Evolutionary conservation across 2,888 invertebrate species (phyloP).

Genomic region (Nebria brevicollis): DNA sequence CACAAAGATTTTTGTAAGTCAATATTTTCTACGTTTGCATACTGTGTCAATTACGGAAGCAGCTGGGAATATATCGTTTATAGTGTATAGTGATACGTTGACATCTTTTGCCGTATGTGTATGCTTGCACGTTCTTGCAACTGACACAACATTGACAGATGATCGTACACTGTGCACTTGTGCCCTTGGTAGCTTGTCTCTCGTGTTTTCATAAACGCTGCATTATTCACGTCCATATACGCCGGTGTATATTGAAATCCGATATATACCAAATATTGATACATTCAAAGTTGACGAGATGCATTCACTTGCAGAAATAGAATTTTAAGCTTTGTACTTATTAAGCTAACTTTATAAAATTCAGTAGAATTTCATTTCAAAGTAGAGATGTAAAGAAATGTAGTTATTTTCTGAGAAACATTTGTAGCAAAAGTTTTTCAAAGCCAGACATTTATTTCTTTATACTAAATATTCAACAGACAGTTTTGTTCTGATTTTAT

Average conservation of each 20-base stretch:
- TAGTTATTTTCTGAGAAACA: no score
- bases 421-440: no score
- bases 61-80: constrained; percentile 9
- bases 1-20: not conserved
- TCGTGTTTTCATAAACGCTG: constrained; percentile 8
- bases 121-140: constrained; percentile 9
- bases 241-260: not conserved
- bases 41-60: constrained; percentile 14
- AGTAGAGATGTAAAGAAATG: no score
- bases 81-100: constrained; percentile 6
- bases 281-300: not conserved
- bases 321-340: no score
- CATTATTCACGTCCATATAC: not conserved
- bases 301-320: no score
- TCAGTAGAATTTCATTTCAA: no score
- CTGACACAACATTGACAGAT: constrained; percentile 27
- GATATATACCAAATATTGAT: not conserved
- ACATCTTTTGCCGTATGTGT: constrained; percentile 15
- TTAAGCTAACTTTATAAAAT: no score
- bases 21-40: not conserved
- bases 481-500: not conserved
- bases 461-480: no score
- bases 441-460: no score
- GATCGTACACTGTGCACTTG: constrained; percentile 21
- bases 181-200: not conserved